A percentile compares a stretch with the other conserved stretches of the same genome.
Evolutionary conservation across 2,888 invertebrate species (phyloP).

Genomic region (Leuctra nigra): DNA sequence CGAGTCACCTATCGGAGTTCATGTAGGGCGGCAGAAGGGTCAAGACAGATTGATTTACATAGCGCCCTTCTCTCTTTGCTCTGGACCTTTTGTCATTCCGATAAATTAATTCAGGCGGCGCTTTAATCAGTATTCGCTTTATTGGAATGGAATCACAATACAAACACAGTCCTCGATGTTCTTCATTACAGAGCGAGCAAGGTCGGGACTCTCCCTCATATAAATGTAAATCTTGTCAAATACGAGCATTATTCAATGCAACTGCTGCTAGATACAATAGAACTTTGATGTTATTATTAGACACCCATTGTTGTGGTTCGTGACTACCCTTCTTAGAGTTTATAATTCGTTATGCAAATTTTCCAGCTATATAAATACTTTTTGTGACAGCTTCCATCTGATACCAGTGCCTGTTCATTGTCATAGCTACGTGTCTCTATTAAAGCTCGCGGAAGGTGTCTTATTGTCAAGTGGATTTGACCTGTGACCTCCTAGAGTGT

Average conservation of each 20-base stretch:
- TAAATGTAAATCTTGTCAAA: constrained; percentile 12
- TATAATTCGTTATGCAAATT: constrained; percentile 2
- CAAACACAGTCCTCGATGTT: too few species aligned
- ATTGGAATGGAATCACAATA: too few species aligned
- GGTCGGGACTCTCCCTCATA: too few species aligned
- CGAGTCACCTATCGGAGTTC: too few species aligned
- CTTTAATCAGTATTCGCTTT: too few species aligned
- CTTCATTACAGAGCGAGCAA: too few species aligned
- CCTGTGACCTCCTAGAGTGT: too few species aligned
- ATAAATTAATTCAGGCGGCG: too few species aligned
- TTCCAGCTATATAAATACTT: not conserved
- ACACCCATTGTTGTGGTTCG: not conserved
- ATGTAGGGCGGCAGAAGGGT: too few species aligned
- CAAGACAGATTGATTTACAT: too few species aligned
- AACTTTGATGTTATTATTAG: constrained; percentile 6
- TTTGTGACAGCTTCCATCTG: constrained; percentile 5
- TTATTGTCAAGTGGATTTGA: not conserved
- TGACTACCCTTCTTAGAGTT: not conserved
- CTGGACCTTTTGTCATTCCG: too few species aligned
- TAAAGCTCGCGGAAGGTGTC: not conserved
- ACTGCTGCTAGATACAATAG: not conserved
- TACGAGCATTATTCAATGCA: not conserved
- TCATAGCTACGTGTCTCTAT: not conserved
- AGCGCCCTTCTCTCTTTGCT: too few species aligned
- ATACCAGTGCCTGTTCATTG: not conserved